These are phyloP conservation scores for Pelmatolapia mariae DNA, from an alignment of 2,113 vertebrate species.

Conservation along the genomic window DNA sequence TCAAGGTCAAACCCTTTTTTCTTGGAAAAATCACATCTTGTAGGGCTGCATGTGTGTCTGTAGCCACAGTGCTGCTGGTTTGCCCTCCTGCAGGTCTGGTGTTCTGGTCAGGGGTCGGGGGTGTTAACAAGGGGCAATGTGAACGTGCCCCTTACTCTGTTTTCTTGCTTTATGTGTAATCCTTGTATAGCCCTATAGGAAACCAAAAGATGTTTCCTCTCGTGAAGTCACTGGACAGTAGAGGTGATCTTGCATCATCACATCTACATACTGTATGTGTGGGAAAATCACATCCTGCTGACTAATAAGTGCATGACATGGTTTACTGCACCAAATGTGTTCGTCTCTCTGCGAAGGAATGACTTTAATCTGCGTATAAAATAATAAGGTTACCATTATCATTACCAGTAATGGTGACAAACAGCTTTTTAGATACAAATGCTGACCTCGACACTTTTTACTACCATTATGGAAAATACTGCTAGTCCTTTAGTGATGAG, in stretches of 20 bases:
- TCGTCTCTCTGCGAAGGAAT: fast-evolving
- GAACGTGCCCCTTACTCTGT: neutral
- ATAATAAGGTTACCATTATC: neutral
- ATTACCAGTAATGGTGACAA: neutral
- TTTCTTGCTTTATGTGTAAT: neutral
- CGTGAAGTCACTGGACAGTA: neutral
- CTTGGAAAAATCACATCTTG: constrained; percentile 23
- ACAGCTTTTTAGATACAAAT: neutral
- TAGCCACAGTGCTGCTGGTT: neutral
- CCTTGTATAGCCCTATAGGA: fast-evolving
- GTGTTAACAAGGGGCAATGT: constrained; percentile 4
- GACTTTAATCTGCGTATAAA: neutral
- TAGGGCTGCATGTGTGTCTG: neutral
- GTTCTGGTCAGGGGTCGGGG: neutral
- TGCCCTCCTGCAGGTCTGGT: neutral
- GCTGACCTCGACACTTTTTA: neutral
- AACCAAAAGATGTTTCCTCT: neutral
- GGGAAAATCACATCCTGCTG: neutral
- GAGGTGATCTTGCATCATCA: neutral
- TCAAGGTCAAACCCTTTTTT: constrained; percentile 21
- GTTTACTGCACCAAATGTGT: neutral
- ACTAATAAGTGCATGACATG: neutral
- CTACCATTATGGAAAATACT: neutral
- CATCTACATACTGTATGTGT: neutral
- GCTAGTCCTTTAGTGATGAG: neutral